phyloP scores from a whole-genome alignment of 2,888 invertebrate species.

The Nymphalis c-album region DNA sequence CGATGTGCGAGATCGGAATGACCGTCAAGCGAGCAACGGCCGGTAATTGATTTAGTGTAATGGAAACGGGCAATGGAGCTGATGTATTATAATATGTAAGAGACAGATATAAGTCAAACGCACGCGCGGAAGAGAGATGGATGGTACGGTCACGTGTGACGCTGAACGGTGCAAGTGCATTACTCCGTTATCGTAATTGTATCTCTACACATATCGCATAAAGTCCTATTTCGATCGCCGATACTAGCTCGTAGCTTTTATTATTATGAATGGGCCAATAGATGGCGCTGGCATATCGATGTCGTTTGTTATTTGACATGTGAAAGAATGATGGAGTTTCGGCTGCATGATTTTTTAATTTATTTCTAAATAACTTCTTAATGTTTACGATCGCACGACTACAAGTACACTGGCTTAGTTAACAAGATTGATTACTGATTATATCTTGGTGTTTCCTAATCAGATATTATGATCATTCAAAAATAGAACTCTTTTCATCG shows the following conservation, averaged over 20 bases:
- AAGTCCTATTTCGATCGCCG: constrained; percentile 53
- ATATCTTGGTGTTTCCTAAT: background rate
- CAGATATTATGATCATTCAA: background rate
- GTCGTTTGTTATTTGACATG: constrained; percentile 46
- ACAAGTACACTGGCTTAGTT: constrained; percentile 20
- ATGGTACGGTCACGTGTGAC: constrained; percentile 54
- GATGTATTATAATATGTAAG: constrained; percentile 72
- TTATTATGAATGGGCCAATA: constrained; percentile 51
- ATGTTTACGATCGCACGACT: constrained; percentile 36
- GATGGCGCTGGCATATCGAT: constrained; percentile 65
- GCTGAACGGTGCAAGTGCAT: constrained; percentile 68
- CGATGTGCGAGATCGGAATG: constrained; percentile 47
- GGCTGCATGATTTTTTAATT: constrained; percentile 26
- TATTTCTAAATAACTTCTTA: constrained; percentile 26
- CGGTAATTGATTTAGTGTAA: constrained; percentile 78
- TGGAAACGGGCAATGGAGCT: constrained; percentile 76
- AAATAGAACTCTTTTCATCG: background rate
- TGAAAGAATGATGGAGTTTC: constrained; percentile 33
- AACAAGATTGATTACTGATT: constrained; percentile 26
- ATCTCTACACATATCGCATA: constrained; percentile 57
- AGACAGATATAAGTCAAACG: constrained; percentile 59
- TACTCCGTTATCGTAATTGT: constrained; percentile 63
- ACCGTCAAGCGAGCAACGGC: constrained; percentile 50
- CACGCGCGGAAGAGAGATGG: constrained; percentile 63
- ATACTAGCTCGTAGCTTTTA: constrained; percentile 40